Percentiles rank a stretch among this genome's conserved stretches.
phyloP scores from a whole-genome alignment of 2,888 invertebrate species.

The Pristionchus maxplancki region DNA sequence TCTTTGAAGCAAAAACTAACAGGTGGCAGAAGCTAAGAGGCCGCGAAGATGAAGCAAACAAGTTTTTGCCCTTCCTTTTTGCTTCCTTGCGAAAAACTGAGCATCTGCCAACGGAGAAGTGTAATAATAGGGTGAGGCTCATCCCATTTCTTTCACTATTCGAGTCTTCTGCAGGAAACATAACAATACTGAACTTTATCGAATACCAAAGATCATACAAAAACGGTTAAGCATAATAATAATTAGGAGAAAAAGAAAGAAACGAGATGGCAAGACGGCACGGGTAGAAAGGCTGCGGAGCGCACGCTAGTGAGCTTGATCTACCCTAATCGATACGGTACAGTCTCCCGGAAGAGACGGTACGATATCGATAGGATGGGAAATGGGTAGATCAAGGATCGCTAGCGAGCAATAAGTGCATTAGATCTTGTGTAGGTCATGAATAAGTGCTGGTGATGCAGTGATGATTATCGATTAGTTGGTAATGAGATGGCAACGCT shows the following conservation, averaged over 20 bases:
- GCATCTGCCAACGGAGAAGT: neutral
- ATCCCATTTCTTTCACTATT: neutral
- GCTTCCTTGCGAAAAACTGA: neutral
- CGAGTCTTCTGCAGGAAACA: too few species aligned
- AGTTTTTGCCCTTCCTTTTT: neutral
- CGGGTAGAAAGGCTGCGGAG: conserved; percentile 23
- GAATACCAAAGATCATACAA: neutral
- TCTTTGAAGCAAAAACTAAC: neutral
- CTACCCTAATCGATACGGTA: neutral
- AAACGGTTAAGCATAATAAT: neutral
- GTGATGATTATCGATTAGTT: neutral
- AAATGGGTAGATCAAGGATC: neutral
- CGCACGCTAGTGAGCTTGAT: neutral
- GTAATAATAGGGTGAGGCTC: neutral
- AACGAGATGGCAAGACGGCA: neutral
- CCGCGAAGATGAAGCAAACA: conserved; percentile 11
- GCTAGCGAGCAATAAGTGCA: neutral
- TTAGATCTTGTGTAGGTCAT: neutral
- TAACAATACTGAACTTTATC: conserved; percentile 35
- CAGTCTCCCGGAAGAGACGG: neutral
- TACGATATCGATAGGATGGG: neutral
- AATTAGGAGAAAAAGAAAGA: neutral
- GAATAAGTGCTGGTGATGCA: neutral
- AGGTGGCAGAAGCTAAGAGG: neutral
- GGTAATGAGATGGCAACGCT: neutral